Conservation (phyloP, 2,888 invertebrate genomes). For the Caenorhabditis sinica region DNA sequence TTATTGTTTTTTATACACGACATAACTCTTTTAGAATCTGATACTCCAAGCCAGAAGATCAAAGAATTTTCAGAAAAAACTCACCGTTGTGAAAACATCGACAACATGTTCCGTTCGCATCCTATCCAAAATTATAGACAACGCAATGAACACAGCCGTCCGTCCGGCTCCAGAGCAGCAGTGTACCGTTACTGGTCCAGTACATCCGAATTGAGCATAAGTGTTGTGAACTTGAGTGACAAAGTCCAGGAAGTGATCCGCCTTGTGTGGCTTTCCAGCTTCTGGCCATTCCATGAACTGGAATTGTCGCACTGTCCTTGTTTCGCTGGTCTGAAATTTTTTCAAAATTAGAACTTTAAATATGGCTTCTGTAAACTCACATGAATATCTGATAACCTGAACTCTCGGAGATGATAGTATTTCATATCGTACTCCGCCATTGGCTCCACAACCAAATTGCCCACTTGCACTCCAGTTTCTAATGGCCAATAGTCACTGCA, state of each 20-base stretch:
- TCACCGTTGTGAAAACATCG: conserved; percentile 97
- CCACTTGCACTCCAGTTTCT: conserved; percentile 87
- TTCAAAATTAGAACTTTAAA: background rate
- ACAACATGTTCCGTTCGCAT: conserved; percentile 99
- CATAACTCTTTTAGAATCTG: too few relatives aligned
- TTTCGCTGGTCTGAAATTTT: conserved; percentile 90
- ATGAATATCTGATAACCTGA: conserved; percentile 97
- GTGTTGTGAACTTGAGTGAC: conserved; percentile 99
- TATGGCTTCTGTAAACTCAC: conserved; percentile 80
- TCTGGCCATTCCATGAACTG: conserved; percentile 87
- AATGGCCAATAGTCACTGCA: conserved; percentile 99
- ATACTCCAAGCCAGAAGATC: too few relatives aligned
- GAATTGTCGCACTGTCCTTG: conserved; percentile 95
- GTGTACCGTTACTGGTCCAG: conserved; percentile 94
- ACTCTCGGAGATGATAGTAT: conserved; percentile 97
- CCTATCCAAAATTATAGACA: conserved; percentile 97
- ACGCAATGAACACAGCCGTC: conserved; percentile 97
- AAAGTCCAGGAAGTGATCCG: conserved; percentile 99
- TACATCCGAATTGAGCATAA: conserved; percentile 99
- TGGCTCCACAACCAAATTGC: conserved; percentile 98
- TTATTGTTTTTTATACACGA: too few relatives aligned
- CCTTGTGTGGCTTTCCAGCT: conserved; percentile 92
- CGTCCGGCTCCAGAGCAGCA: conserved; percentile 96
- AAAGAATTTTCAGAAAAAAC: conserved; percentile 1
- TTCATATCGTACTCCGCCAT: conserved; percentile 99